Evolutionary conservation across 2,888 invertebrate species (phyloP), one percentile per base, ranked within the genome.

Genomic region (Ptilodon capucinus): DNA sequence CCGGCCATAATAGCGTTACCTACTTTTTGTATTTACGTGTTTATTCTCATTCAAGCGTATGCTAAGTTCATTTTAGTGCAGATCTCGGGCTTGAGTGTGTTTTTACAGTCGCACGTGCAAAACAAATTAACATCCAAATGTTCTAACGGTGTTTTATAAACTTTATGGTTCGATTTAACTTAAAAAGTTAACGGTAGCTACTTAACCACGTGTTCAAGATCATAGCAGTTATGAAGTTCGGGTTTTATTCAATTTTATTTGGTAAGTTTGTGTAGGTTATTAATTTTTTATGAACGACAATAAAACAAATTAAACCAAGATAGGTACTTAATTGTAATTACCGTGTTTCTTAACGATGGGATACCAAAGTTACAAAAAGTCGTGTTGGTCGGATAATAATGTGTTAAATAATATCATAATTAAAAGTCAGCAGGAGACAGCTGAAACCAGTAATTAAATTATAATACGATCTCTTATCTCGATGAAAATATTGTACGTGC

Each of bases 51-150:
- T 69, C 62, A 72, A 70, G 70, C 71, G 73, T 74, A 76, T 74
- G 78, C 68, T 81, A 78, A 73, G 68, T 77, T 80, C 79, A 83
- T 79, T 81, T 73, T 74, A 74, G 68, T 70, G 69, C 73, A 70
- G 60, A 68, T 68, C 72, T 74, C 65, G 58, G 62, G 51, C 57
- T 63, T 54, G 68, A 64, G 60, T 64, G 61, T 66, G 64, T 70
- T 53, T 59, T 57, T 49, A 65, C 68, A 48, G 59, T 45, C 48
- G 51, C 45, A 62, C 56, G 55, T 57, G 63, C 57, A 56, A 54
- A 8, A 4, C 1, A 9, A 5, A 11, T 36, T 18, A 2, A 21
- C 13, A 8, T 14, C 9, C 40, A 44, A 41, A 48, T 39, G 38
- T 49, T 43, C 16, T 3, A 48, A 51, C 54, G 45, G 58, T 56